These are phyloP conservation scores for Tribolium madens DNA, from an alignment of 1,140 invertebrate genomes.

Conservation along the genomic window DNA sequence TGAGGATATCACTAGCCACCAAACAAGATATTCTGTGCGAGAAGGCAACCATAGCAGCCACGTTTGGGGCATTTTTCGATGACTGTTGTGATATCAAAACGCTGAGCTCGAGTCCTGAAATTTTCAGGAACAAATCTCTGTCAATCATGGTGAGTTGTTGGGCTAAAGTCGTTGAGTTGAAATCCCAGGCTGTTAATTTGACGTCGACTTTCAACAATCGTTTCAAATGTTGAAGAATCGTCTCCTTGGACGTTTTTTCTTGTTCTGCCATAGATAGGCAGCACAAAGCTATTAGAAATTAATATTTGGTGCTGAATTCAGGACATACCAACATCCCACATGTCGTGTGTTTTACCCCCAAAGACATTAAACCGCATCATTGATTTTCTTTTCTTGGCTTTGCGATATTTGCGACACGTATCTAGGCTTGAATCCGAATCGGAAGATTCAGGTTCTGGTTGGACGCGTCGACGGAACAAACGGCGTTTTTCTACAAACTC, in stretches of 20 bases:
- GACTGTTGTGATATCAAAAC: constrained; percentile 66
- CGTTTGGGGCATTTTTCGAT: constrained; percentile 68
- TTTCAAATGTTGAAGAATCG: constrained; percentile 57
- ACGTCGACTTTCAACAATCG: constrained; percentile 65
- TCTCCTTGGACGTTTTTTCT: constrained; percentile 50
- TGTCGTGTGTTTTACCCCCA: not conserved
- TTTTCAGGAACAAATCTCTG: constrained; percentile 68
- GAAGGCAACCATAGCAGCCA: constrained; percentile 69
- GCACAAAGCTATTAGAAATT: constrained; percentile 47
- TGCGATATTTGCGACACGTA: not conserved
- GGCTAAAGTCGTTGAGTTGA: constrained; percentile 68
- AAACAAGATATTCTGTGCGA: constrained; percentile 69
- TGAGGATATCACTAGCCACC: constrained; percentile 67
- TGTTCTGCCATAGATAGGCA: constrained; percentile 19
- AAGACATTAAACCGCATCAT: constrained; percentile 11
- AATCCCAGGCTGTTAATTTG: constrained; percentile 67
- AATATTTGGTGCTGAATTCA: constrained; percentile 21
- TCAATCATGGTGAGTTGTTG: constrained; percentile 70
- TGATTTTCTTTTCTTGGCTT: constrained; percentile 2
- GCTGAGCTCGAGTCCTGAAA: constrained; percentile 65
- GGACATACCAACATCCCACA: constrained; percentile 11
- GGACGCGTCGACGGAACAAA: not conserved
- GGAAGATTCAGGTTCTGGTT: not conserved
- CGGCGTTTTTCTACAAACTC: not conserved
- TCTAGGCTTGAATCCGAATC: not conserved